phyloP scores from a whole-genome alignment of 2,888 invertebrate species.

The Clitarchus hookeri region DNA sequence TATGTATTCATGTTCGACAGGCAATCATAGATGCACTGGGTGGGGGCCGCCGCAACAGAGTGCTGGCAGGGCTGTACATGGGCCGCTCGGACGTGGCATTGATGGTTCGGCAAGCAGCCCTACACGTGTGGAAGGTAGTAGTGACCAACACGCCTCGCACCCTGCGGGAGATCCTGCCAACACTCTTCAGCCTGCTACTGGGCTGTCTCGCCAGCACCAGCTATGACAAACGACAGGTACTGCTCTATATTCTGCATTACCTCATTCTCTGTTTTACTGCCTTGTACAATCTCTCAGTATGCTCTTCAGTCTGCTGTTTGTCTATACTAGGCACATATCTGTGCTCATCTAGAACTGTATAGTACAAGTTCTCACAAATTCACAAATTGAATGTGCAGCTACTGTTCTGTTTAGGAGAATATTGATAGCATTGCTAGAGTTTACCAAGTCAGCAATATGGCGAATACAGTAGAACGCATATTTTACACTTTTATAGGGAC shows the following conservation, averaged over 20 bases:
- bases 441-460: too few relatives aligned
- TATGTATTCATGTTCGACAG: slow-evolving; percentile 51
- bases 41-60: slow-evolving; percentile 86
- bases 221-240: slow-evolving; percentile 90
- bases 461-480: too few relatives aligned
- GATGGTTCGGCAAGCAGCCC: slow-evolving; percentile 95
- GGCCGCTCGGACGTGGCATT: slow-evolving; percentile 95
- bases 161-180: slow-evolving; percentile 92
- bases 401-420: too few relatives aligned
- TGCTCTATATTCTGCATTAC: neutral
- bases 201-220: slow-evolving; percentile 95
- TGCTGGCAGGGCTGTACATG: slow-evolving; percentile 95
- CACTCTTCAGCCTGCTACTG: slow-evolving; percentile 86
- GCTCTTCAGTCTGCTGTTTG: too few relatives aligned
- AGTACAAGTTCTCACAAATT: too few relatives aligned
- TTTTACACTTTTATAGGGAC: too few relatives aligned
- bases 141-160: slow-evolving; percentile 98
- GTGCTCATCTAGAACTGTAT: too few relatives aligned
- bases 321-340: too few relatives aligned
- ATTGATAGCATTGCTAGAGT: too few relatives aligned
- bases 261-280: too few relatives aligned
- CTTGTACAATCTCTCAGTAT: too few relatives aligned
- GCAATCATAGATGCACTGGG: slow-evolving; percentile 90
- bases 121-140: slow-evolving; percentile 99
- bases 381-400: too few relatives aligned